Evolutionary conservation across 2,113 vertebrate genomes (phyloP).

Genomic region (Laterallus jamaicensis): DNA sequence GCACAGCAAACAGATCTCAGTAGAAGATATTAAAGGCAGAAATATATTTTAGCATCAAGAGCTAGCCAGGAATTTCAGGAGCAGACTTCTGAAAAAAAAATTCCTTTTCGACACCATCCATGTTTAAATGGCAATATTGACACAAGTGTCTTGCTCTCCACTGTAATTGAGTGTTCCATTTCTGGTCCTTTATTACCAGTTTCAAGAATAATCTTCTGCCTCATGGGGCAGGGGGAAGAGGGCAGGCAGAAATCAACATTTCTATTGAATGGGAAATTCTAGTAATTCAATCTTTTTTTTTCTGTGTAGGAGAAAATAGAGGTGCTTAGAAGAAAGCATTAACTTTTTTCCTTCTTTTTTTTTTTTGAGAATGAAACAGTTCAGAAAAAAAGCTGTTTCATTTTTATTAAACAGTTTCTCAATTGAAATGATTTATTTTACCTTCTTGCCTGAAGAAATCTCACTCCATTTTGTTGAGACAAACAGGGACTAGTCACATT

Average conservation of each 20-base stretch:
- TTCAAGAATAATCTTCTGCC: constrained; percentile 44
- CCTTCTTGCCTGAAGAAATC: neutral
- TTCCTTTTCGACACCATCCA: neutral
- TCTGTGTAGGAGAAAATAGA: constrained; percentile 20
- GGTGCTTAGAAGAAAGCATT: constrained; percentile 14
- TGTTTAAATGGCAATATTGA: constrained; percentile 37
- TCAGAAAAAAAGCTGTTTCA: neutral
- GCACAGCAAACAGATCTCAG: neutral
- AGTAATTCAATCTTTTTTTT: constrained; percentile 19
- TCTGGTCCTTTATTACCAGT: constrained; percentile 16
- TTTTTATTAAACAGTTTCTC: constrained; percentile 38
- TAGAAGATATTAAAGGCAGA: neutral
- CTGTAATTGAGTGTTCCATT: constrained; percentile 17
- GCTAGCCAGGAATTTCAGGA: neutral
- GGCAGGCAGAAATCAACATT: constrained; percentile 38
- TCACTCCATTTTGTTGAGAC: neutral
- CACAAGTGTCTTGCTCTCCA: neutral
- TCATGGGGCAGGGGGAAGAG: neutral
- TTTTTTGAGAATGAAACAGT: neutral
- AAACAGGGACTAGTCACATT: neutral
- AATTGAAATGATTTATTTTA: neutral
- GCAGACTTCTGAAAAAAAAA: neutral
- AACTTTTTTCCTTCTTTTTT: neutral
- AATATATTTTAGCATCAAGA: neutral
- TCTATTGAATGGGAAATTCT: constrained; percentile 31